Evolutionary conservation across 2,888 invertebrate genomes (phyloP), one percentile per base, ranked within the genome.

Genomic region (Schrankia costaestrigalis): DNA sequence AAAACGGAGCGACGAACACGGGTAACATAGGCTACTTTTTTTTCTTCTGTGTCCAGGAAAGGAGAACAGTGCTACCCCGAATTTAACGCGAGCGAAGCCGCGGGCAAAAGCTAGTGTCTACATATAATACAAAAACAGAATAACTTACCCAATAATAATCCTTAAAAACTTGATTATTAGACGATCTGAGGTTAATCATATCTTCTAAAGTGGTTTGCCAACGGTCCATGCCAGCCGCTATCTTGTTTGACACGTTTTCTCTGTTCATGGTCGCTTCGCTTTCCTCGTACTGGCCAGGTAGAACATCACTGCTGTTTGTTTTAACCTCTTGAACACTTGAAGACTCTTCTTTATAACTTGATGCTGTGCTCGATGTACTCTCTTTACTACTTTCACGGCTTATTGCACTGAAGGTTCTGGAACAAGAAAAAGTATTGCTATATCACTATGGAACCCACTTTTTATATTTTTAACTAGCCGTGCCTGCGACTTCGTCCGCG

Each of bases 131-230:
- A 5, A 3, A 5, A 35, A 18, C 11, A 6, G 7, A n/a, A 8
- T 18, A 8, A 61, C 88, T 87, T 49, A 90, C 90, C 90, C 90
- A 90, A 61, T 88, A 90, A 49, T 90, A 90, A 60, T 90, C 90
- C 60, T 90, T 90, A 61, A 90, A 90, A 34, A 88, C 83, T 31
- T 90, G 89, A 66, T 89, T 89, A 46, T 80, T 80, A 1, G 78
- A 78, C 30, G 86, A 83, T 24, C 86, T 71, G 11, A 87, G 63
- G 42, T 85, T 65, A 29, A 87, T 87, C 83, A 87, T 87, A 9
- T 86, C 86, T 56, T 86, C 86, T 7, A 86, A 48, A 1, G 86
- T 86, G 64, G 74, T 84, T 53, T 87, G 86, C 86, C 85, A 86
- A 59, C 86, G 85, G 72, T 87, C 86, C 85, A 87, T 86, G 54